Base-by-base conservation (phyloP, 2,888 invertebrate species). In the Dexiosoma caninum region DNA sequence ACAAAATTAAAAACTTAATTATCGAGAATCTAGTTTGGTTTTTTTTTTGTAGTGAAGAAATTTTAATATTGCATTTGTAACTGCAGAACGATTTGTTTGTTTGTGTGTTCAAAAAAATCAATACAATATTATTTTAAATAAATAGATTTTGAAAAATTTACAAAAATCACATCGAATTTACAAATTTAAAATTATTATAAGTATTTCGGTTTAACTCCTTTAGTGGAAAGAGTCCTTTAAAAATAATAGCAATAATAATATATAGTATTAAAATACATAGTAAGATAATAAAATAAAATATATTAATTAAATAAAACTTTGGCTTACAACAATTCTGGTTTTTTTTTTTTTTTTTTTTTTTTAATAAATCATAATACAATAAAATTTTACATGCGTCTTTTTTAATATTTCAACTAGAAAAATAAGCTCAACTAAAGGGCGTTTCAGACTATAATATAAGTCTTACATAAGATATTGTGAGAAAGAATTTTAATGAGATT, bases 221-320 rank as follows among this genome's bases (percentile, higher is more conserved):
- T n/a, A n/a, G n/a, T n/a, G n/a, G n/a, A n/a, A n/a, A n/a, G n/a
- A n/a, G n/a, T n/a, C n/a, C n/a, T n/a, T n/a, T n/a, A n/a, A n/a
- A n/a, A n/a, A n/a, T n/a, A n/a, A n/a, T n/a, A n/a, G n/a, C n/a
- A n/a, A n/a, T n/a, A n/a, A n/a, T n/a, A n/a, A n/a, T n/a, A n/a
- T n/a, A n/a, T n/a, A n/a, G n/a, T n/a, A n/a, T n/a, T n/a, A n/a
- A n/a, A n/a, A n/a, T n/a, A n/a, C n/a, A n/a, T 27, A 12, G 9
- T 62, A 2, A 49, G 32, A 9, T 19, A 49, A 69, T 46, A 30
- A 37, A 40, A 66, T 35, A 64, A 62, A 51, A 53, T 46, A 57
- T 44, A 21, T 35, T 16, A 62, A 69, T 57, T 64, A 76, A 35
- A 30, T 49, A 60, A 74, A 70, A 76, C 79, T 80, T 80, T 80